Percentiles rank a stretch among this genome's conserved stretches.
phyloP scores from a whole-genome alignment of 2,113 vertebrate species.

The Romanogobio albipinnatus region DNA sequence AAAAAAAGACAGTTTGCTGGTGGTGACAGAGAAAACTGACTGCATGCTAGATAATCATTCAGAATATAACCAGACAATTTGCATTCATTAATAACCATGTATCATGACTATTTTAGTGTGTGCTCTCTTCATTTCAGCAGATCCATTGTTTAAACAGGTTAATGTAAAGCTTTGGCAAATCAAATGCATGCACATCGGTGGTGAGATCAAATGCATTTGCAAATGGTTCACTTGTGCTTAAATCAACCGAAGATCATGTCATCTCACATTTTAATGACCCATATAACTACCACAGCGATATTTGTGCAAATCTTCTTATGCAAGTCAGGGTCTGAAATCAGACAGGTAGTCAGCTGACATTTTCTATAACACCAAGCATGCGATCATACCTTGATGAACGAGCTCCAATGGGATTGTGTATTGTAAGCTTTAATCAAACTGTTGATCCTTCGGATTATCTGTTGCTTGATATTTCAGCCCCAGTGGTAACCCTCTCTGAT shows the following conservation, averaged over 20 bases:
- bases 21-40: too few relatives aligned
- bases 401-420: conserved; percentile 1
- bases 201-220: background rate
- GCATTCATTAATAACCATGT: background rate
- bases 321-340: conserved; percentile 31
- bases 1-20: background rate
- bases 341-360: conserved; percentile 41
- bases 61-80: background rate
- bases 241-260: background rate
- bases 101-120: background rate
- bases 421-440: conserved; percentile 11
- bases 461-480: conserved; percentile 28
- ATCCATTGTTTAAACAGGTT: background rate
- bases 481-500: background rate
- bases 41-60: background rate
- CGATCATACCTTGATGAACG: conserved; percentile 21
- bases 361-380: conserved; percentile 31
- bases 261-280: background rate
- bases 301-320: background rate
- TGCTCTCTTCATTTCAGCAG: background rate
- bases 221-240: background rate
- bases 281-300: background rate
- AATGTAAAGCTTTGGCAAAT: background rate
- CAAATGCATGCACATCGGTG: background rate
- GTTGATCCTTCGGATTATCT: conserved; percentile 32